Evolutionary conservation across 2,797 vertebrate genomes (phyloP), one percentile per base, ranked within the genome.

Genomic region (Paratrypauchen microcephalus): DNA sequence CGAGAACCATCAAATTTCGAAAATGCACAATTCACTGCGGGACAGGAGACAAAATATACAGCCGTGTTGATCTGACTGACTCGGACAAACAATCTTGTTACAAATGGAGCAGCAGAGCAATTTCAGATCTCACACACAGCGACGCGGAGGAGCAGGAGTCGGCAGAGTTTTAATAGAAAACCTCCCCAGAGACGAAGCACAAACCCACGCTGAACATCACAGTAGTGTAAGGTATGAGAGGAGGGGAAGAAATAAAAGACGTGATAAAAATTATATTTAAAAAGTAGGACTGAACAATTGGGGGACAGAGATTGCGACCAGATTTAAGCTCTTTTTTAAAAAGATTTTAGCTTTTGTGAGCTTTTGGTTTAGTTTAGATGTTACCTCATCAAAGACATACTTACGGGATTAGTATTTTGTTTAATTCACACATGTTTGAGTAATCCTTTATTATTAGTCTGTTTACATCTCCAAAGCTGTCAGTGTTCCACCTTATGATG

Each of bases 41-140:
- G 84, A 88, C 74, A 74, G 36, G 52, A 78, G 72, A 74, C 63
- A 73, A 8, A 70, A 73, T 73, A 74, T 73, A 75, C 74, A 73
- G 69, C 74, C 21, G 69, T 82, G 86, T 73, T 89, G 84, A 64
- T 76, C 70, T 72, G 83, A 83, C 76, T 78, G 81, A 86, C 81
- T 82, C 41, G 6, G 64, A 72, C 73, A 78, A 73, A 78, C 71
- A 82, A 72, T 85, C 79, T 76, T 73, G 82, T 75, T 79, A 68
- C 55, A 75, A 28, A 30, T 60, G n/a, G 70, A 58, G 64, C 65
- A 76, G 72, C 74, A 61, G 69, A 85, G 79, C 65, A 57, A 69
- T 76, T 78, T 77, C 19, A 60, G 39, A 75, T 74, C 63, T 56
- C 68, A 74, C 82, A 76, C 74, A 84, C 62, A n/a, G 64, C 59